phyloP scores from a whole-genome alignment of 2,888 invertebrate species.

The Hanleya hanleyi region DNA sequence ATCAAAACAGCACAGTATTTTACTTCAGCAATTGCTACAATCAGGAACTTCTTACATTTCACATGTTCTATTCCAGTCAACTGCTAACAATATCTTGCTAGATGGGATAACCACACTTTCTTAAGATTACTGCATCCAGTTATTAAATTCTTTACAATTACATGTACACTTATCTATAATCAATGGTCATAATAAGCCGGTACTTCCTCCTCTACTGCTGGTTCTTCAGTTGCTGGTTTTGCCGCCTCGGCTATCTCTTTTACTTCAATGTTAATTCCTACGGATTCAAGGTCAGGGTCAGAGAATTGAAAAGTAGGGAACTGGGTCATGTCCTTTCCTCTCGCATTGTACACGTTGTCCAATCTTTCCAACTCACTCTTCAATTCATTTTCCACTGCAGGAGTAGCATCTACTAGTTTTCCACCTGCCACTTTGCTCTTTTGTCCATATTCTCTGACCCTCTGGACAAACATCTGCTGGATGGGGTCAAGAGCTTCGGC shows the following conservation, averaged over 20 bases:
- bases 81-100: too few species aligned
- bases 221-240: not conserved
- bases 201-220: too few species aligned
- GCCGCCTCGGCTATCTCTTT: not conserved
- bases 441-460: constrained; percentile 90
- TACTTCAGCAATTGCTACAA: too few species aligned
- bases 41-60: too few species aligned
- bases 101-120: too few species aligned
- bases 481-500: constrained; percentile 82
- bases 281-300: not conserved
- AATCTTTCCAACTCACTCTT: constrained; percentile 87
- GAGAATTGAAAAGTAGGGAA: constrained; percentile 89
- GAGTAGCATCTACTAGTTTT: constrained; percentile 87
- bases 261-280: not conserved
- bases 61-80: too few species aligned
- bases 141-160: too few species aligned
- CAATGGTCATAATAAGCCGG: too few species aligned
- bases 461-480: constrained; percentile 93
- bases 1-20: too few species aligned
- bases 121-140: too few species aligned
- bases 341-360: constrained; percentile 83
- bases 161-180: too few species aligned
- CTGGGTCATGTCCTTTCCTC: constrained; percentile 88
- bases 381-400: constrained; percentile 83
- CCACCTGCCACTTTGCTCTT: constrained; percentile 85